Percentiles rank a stretch among this genome's conserved stretches.
Evolutionary conservation across 2,797 vertebrate species (phyloP).

Genomic region (Tapera naevia): DNA sequence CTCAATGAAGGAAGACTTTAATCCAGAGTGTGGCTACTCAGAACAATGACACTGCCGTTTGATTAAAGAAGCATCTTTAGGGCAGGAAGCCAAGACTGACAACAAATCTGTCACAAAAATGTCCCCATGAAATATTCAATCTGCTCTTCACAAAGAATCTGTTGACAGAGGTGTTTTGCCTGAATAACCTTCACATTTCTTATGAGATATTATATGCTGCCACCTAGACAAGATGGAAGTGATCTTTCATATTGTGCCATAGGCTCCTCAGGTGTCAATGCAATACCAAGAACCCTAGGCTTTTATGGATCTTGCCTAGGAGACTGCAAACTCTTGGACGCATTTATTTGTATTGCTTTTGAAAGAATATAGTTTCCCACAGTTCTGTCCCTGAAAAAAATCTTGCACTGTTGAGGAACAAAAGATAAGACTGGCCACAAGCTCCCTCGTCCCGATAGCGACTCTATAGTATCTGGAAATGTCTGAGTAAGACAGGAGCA

Average conservation of each 20-base stretch:
- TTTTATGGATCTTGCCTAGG: background rate
- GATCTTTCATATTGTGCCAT: background rate
- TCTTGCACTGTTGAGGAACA: background rate
- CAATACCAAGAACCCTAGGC: background rate
- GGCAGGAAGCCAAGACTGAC: slow-evolving; percentile 37
- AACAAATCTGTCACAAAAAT: slow-evolving; percentile 58
- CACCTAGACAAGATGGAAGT: slow-evolving; percentile 33
- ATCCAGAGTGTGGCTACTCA: slow-evolving; percentile 6
- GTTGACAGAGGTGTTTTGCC: slow-evolving; percentile 49
- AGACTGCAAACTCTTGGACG: background rate
- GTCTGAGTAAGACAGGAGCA: background rate
- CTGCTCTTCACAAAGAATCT: slow-evolving; percentile 58
- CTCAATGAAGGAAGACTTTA: background rate
- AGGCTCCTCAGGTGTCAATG: background rate
- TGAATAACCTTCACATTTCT: slow-evolving; percentile 54
- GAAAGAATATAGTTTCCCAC: background rate
- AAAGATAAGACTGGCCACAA: background rate
- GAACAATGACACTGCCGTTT: slow-evolving; percentile 23
- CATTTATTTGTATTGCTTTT: background rate
- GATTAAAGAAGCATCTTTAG: slow-evolving; percentile 44
- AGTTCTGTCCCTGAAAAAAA: background rate
- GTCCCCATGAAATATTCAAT: slow-evolving; percentile 66
- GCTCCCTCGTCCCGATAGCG: background rate
- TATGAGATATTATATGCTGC: slow-evolving; percentile 48
- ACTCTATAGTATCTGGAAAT: background rate